These are phyloP conservation scores for Bungarus multicinctus DNA, from an alignment of 2,113 vertebrate genomes.

Conservation along the genomic window DNA sequence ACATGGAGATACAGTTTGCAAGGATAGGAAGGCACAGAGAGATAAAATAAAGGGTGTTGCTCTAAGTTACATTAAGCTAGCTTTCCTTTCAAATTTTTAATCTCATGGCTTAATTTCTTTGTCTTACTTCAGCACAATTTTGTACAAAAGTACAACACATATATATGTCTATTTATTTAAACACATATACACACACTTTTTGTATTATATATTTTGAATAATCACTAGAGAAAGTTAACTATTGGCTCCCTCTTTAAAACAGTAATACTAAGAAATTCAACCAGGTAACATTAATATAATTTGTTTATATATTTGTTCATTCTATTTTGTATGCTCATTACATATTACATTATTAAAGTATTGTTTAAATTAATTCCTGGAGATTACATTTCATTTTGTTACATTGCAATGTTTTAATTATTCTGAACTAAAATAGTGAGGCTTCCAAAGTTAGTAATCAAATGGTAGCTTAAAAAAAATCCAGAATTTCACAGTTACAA, in stretches of 20 bases:
- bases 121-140: background rate
- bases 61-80: background rate
- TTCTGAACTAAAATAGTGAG: background rate
- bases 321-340: background rate
- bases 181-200: background rate
- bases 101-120: background rate
- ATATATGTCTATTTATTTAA: background rate
- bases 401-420: constrained; percentile 4
- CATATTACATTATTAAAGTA: constrained; percentile 24
- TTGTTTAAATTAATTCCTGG: constrained; percentile 25
- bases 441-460: background rate
- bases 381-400: background rate
- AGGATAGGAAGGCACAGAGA: background rate
- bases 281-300: constrained; percentile 25
- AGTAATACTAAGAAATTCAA: constrained; percentile 33
- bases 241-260: constrained; percentile 28
- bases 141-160: background rate
- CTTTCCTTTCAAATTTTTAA: background rate
- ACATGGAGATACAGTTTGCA: background rate
- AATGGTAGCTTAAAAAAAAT: background rate
- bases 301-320: background rate
- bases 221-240: background rate
- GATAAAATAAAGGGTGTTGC: background rate
- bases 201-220: background rate
- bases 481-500: background rate